phyloP scores from a whole-genome alignment of 2,888 invertebrate species.

The Micoletzkya japonica region DNA sequence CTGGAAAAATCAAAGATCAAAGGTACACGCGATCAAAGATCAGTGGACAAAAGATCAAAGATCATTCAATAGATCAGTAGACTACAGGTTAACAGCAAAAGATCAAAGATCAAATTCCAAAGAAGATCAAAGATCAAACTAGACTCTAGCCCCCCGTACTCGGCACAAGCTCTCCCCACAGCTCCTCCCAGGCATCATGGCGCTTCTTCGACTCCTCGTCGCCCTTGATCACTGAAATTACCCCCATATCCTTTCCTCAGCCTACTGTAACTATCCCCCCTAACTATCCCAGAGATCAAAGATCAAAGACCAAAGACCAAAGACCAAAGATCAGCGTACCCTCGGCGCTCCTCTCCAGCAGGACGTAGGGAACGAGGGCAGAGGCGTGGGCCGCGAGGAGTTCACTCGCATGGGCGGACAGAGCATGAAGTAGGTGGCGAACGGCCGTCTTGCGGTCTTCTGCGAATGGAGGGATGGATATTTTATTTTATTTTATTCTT shows the following conservation, averaged over 20 bases:
- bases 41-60: background rate
- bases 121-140: background rate
- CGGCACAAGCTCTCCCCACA: constrained; percentile 51
- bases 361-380: constrained; percentile 43
- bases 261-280: too few relatives aligned
- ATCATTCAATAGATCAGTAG: background rate
- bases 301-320: too few relatives aligned
- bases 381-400: constrained; percentile 36
- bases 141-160: constrained; percentile 21
- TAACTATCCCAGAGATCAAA: background rate
- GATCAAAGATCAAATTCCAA: background rate
- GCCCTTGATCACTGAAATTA: constrained; percentile 43
- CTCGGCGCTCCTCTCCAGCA: constrained; percentile 42
- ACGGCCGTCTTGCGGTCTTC: constrained; percentile 43
- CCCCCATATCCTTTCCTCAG: too few relatives aligned
- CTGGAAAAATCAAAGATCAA: constrained; percentile 21
- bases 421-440: constrained; percentile 41
- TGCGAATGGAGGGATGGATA: constrained; percentile 30
- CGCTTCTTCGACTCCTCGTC: constrained; percentile 40
- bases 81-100: background rate
- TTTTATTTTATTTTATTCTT: too few relatives aligned
- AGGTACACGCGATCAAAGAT: background rate
- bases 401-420: constrained; percentile 42
- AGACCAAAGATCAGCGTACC: constrained; percentile 6
- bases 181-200: constrained; percentile 46